Evolutionary conservation across 2,113 vertebrate species (phyloP), one percentile per base, ranked within the genome.

Genomic region (Microcebus ravelobensis): DNA sequence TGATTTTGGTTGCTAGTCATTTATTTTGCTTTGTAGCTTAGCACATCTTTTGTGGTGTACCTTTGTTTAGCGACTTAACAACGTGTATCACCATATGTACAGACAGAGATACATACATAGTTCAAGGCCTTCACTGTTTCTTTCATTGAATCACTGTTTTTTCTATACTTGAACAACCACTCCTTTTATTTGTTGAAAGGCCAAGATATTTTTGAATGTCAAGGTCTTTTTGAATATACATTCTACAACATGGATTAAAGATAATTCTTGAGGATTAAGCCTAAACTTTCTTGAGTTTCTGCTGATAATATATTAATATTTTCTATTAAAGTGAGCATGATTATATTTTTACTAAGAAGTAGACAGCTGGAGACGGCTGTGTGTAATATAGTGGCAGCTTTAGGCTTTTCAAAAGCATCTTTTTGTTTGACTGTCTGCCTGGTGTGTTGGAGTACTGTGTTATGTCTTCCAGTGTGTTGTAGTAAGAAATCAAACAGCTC

Each of bases 21-120:
- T 98, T 98, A 80, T 92, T 98, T 96, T 93, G 83, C 52, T 57
- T 70, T 96, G 87, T 93, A 71, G 95, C 85, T 86, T 34, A 71
- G n/a, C 15, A 4, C 67, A 10, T 42, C 87, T 63, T 45, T 36
- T 1, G 34, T 31, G 68, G 20, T 17, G 48, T 50, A 10, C 21
- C 50, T 82, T 27, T 70, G 81, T 76, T 59, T 20, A 0, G 57
- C 6, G 45, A 11, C 70, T 6, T 1, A 27, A 34, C 8, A 2
- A 0, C 70, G 18, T 8, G 15, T 45, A 2, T 29, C 4, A 6
- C 84, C 12, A 1, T 15, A 2, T 34, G 0, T 45, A 48, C 76
- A 91, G 59, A 48, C 71, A 91, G 59, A 90, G 84, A 36, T 3
- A 31, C 17, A 4, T 3, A 23, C 65, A 4, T 27, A 55, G 61